Evolutionary conservation across 2,113 vertebrate genomes (phyloP).

Genomic region (human (Homo sapiens)): GRCh38 chr19:33788501-33789000

Average conservation of each 20-base stretch:
- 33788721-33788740: conserved; percentile 51
- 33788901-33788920: not conserved
- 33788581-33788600: conserved; percentile 49
- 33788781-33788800: not conserved
- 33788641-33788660: conserved; percentile 7
- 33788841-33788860: no score
- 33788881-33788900: fast-evolving
- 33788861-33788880: fast-evolving
- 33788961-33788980: not conserved
- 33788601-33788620: conserved; percentile 41
- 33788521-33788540: conserved; percentile 2
- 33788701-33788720: conserved; percentile 40
- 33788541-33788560: not conserved
- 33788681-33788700: not conserved
- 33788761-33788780: conserved; percentile 65
- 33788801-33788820: not conserved
- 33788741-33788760: conserved; percentile 66
- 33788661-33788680: conserved; percentile 8
- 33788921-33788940: not conserved
- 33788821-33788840: fast-evolving
- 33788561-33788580: not conserved
- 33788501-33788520: not conserved
- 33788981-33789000: not conserved
- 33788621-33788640: conserved; percentile 46
- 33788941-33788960: not conserved